phyloP scores from a whole-genome alignment of 2,888 invertebrate genomes.

The Drosophila parthenogenetica region DNA sequence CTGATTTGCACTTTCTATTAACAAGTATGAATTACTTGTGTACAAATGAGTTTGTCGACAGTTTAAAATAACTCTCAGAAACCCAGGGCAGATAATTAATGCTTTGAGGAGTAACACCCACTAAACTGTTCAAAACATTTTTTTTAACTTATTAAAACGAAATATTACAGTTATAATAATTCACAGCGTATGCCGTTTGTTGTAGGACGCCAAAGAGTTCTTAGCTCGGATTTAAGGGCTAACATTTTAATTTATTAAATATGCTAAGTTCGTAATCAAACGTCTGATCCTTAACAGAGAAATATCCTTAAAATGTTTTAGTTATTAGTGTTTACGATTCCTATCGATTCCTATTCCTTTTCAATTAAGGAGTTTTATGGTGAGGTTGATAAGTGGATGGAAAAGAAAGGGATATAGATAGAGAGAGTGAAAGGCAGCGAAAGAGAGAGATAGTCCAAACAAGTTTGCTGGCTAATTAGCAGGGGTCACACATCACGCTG shows the following conservation, averaged over 20 bases:
- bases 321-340: slow-evolving; percentile 28
- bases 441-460: neutral
- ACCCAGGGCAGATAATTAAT: slow-evolving; percentile 8
- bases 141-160: no score
- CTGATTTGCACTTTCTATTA: slow-evolving; percentile 21
- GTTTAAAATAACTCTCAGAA: slow-evolving; percentile 21
- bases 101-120: neutral
- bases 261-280: no score
- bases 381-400: neutral
- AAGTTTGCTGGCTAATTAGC: slow-evolving; percentile 59
- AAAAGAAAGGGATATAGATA: neutral
- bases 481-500: slow-evolving; percentile 40
- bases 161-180: no score
- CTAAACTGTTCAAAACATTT: no score
- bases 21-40: slow-evolving; percentile 20
- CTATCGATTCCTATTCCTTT: no score
- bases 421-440: neutral
- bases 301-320: neutral
- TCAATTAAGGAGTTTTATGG: slow-evolving; percentile 28
- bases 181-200: no score
- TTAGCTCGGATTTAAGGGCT: no score
- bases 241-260: no score
- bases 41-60: slow-evolving; percentile 28
- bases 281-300: no score
- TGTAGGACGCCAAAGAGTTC: no score